Evolutionary conservation across 2,797 vertebrate species (phyloP), one percentile per base, ranked within the genome.

Genomic region (Gadopsis marmoratus): DNA sequence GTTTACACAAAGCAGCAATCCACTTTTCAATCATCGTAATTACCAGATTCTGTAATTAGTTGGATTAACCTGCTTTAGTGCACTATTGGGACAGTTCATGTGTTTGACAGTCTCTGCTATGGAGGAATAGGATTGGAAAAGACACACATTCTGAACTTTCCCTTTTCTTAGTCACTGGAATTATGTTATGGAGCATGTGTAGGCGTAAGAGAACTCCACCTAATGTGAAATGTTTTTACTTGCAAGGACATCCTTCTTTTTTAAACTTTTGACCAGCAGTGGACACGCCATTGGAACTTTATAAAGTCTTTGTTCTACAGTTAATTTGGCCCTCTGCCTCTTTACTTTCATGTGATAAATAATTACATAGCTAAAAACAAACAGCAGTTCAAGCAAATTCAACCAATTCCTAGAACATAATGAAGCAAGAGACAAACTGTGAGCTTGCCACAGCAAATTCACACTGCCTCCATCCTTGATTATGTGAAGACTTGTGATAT

Each of bases 101-200:
- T 17, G 35, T 73, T 17, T 54, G 6, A 51, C 48, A 3, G n/a
- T 73, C 35, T 71, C 26, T 21, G 21, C 55, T 80, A 35, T 45
- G 55, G 54, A 78, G n/a, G 7, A 63, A 77, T 35, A 33, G 43
- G 23, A 74, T 2, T 23, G 23, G 37, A 64, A 78, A 73, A 64
- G 29, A 77, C 13, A 8, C 23, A 68, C 33, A 79, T 73, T 83
- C 17, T 71, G 39, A 71, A 67, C 45, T 66, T 93, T 93, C 87
- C 86, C 85, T 87, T 92, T 88, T 82, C 64, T 63, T 48, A 43
- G 17, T 65, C 12, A 21, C 33, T 41, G 53, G 43, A 70, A 68
- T 74, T 10, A 85, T 35, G 3, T 67, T 53, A 23, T 45, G 41
- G 13, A 51, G 16, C 67, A 56, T 10, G 16, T 13, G 23, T 16